Evolutionary conservation across 2,113 vertebrate genomes (phyloP), one percentile per base, ranked within the genome.

Genomic region (Microtus richardsoni): DNA sequence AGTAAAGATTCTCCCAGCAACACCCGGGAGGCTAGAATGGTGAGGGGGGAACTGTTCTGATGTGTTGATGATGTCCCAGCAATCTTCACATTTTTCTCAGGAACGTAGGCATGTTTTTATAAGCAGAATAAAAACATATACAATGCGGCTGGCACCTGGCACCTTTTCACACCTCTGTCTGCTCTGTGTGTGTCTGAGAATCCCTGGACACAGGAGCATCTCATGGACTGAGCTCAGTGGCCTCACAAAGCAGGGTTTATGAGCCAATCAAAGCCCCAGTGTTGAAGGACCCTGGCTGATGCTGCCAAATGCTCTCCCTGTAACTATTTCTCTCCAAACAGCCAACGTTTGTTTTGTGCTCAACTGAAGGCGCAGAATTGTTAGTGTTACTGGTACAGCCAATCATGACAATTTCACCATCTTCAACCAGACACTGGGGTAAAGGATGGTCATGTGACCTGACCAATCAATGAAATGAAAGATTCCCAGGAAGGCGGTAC

Each of bases 21-120:
- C 17, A 14, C 47, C 21, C 14, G 1, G 19, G 0, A 26, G n/a
- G 41, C 11, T 26, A 58, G 30, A 39, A 80, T 21, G 0, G 28
- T 2, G 7, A 58, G 30, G n/a, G 54, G 66, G 21, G 17, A 39
- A 84, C 19, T 10, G 21, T 28, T 41, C 28, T 1, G 1, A 16
- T 2, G 1, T 4, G 60, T 24, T 41, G 21, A 13, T 30, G 4
- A 52, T 4, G 58, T 10, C 39, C 66, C 22, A 12, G 58, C 58
- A 39, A 68, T 60, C 54, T 52, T 79, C 10, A 78, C 17, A 0
- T 13, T 79, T 79, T 52, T 79, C 73, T 52, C 36, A 3, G 5
- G 64, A 71, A 36, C 2, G 16, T 5, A 70, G 22, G 39, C 19
- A 22, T 28, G 60, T 17, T 49, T 82, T 13, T 47, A 28, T 28